These are phyloP conservation scores for Drosophila mayri DNA, from an alignment of 1,140 invertebrate species.

Conservation along the genomic window DNA sequence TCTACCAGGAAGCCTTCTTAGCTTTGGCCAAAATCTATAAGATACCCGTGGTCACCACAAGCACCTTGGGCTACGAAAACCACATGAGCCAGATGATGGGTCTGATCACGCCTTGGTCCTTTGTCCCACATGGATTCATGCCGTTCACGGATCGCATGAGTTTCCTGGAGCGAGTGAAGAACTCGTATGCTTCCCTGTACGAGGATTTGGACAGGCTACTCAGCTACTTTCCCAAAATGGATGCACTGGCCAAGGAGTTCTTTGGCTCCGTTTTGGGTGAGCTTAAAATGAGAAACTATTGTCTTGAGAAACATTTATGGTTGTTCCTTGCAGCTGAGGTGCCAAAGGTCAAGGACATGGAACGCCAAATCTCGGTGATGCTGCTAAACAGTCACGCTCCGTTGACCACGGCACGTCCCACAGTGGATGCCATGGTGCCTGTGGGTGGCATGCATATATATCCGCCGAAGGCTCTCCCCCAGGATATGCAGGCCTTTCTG, in stretches of 20 bases:
- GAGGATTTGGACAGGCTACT: conserved; percentile 62
- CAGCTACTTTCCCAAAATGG: conserved; percentile 79
- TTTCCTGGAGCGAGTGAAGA: conserved; percentile 83
- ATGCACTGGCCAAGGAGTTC: conserved; percentile 72
- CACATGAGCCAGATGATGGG: conserved; percentile 84
- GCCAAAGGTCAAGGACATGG: conserved; percentile 85
- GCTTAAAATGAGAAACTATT: background rate
- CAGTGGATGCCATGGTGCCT: conserved; percentile 68
- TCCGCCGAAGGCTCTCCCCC: conserved; percentile 75
- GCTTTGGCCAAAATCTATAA: conserved; percentile 81
- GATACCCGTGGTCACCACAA: conserved; percentile 79
- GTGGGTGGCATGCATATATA: conserved; percentile 84
- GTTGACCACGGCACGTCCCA: conserved; percentile 71
- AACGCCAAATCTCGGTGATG: conserved; percentile 85
- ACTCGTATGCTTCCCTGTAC: conserved; percentile 58
- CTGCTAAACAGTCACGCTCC: conserved; percentile 82
- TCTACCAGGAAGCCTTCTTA: conserved; percentile 84
- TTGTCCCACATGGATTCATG: conserved; percentile 77
- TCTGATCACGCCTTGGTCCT: conserved; percentile 77
- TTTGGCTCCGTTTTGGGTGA: conserved; percentile 76
- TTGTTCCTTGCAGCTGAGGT: conserved; percentile 64
- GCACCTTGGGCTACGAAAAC: conserved; percentile 74
- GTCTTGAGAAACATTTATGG: background rate
- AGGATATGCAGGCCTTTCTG: conserved; percentile 83
- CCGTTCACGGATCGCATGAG: conserved; percentile 80